These are phyloP conservation scores for Morpho achilles DNA, from an alignment of 2,888 invertebrate genomes.

Conservation along the genomic window DNA sequence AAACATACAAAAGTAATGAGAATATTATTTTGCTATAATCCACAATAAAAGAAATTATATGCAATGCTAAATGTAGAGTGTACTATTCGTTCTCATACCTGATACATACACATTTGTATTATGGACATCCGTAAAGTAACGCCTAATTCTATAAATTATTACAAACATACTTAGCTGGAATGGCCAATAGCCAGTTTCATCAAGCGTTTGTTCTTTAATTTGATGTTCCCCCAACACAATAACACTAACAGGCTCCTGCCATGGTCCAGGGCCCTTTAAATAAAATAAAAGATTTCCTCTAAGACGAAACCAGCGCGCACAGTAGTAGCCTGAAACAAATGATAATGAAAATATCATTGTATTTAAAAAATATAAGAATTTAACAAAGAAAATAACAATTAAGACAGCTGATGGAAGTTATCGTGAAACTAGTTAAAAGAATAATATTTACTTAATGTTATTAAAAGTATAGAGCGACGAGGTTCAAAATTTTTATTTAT, in stretches of 20 bases:
- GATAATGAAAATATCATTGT: too few relatives aligned
- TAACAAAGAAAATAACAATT: too few relatives aligned
- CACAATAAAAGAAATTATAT: background rate
- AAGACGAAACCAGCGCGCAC: conserved; percentile 88
- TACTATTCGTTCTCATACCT: too few relatives aligned
- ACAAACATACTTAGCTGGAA: conserved; percentile 85
- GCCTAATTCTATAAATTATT: too few relatives aligned
- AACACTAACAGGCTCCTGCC: conserved; percentile 92
- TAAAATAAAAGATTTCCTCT: conserved; percentile 96
- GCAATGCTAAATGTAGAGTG: too few relatives aligned
- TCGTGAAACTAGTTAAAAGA: too few relatives aligned
- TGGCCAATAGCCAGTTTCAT: conserved; percentile 87
- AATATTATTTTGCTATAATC: background rate
- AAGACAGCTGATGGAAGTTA: too few relatives aligned
- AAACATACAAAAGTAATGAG: conserved; percentile 60
- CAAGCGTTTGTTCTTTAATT: conserved; percentile 81
- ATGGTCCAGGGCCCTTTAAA: conserved; percentile 92
- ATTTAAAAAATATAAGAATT: too few relatives aligned
- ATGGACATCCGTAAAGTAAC: too few relatives aligned
- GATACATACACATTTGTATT: too few relatives aligned
- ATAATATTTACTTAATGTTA: too few relatives aligned
- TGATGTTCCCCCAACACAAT: conserved; percentile 93
- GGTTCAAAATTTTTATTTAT: background rate
- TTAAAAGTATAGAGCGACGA: too few relatives aligned
- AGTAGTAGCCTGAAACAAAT: conserved; percentile 45